Base-by-base conservation (phyloP, 2,797 vertebrate genomes). In the Pseudomugil tenellus region DNA sequence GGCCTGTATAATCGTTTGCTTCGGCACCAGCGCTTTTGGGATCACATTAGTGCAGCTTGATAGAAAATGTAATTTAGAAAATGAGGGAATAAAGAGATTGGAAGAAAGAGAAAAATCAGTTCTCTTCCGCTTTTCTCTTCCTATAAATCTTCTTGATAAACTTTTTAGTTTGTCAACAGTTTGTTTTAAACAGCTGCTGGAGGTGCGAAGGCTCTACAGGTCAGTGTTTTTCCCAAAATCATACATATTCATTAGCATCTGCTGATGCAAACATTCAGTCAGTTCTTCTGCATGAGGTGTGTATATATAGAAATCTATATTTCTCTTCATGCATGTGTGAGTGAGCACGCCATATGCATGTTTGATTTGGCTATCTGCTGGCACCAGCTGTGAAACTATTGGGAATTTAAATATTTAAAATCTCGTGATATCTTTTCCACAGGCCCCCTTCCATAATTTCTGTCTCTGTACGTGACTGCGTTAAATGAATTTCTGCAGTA, bases 361-460 rank as follows among this genome's bases (percentile, higher is more conserved):
- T 81, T 76, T 84, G 80, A 84, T 78, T 84, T 69, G 0, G 3
- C 77, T 76, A 81, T 87, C 83, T 81, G 66, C 74, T 34, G 65
- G 61, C 77, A 73, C 72, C 84, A 88, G 88, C 85, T 88, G 89
- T 65, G 79, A 86, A 85, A 83, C 80, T 87, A 87, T 77, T 74
- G 68, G 62, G 64, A 72, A 84, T 85, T 87, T 85, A 83, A 90
- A 88, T 87, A 90, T 90, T 87, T 81, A 85, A 83, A 77, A 77
- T 87, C 64, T 81, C 28, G 37, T 67, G 72, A 46, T 79, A 84
- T 81, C 23, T 28, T 78, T 83, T 83, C 74, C 77, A 60, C 70
- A 10, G 67, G 72, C 69, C 65, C 58, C 66, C 41, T 49, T 72
- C 55, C 51, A 21, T 17, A 56, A n/a, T 35, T 4, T 63, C 62